Evolutionary conservation across 2,113 vertebrate genomes (phyloP).

Genomic region (Morone saxatilis): DNA sequence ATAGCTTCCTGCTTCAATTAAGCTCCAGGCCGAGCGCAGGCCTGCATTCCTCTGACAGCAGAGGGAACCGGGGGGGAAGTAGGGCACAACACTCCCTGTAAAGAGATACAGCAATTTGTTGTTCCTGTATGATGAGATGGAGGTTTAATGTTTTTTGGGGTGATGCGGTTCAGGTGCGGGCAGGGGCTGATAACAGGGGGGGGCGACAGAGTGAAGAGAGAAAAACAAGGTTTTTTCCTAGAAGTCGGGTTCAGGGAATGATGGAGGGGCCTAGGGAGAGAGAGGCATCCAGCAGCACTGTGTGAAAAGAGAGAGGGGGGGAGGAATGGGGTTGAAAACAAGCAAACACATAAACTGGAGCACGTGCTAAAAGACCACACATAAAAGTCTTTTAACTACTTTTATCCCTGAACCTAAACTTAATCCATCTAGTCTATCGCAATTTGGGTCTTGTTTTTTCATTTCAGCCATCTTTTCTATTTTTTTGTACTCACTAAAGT

Average conservation of each 20-base stretch:
- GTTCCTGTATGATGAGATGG: conserved; percentile 5
- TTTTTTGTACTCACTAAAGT: no score
- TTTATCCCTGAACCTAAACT: background rate
- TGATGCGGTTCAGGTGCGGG: conserved; percentile 41
- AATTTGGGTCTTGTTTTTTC: background rate
- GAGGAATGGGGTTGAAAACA: conserved; percentile 6
- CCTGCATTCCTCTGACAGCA: conserved; percentile 42
- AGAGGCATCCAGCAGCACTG: conserved; percentile 51
- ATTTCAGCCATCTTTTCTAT: background rate
- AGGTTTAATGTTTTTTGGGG: background rate
- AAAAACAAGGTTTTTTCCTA: conserved; percentile 46
- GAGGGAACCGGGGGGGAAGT: conserved; percentile 1
- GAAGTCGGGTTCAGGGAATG: conserved; percentile 45
- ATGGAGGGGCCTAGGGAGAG: conserved; percentile 30
- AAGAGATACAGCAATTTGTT: conserved; percentile 35
- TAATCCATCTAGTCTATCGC: background rate
- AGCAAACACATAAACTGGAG: conserved; percentile 24
- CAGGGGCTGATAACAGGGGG: conserved; percentile 30
- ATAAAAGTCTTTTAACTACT: background rate
- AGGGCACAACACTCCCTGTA: conserved; percentile 23
- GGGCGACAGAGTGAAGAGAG: conserved; percentile 1
- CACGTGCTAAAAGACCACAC: conserved; percentile 21
- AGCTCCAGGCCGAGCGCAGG: conserved; percentile 8
- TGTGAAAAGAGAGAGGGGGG: conserved; percentile 45
- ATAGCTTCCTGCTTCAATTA: conserved; percentile 67